Percentiles rank a stretch among this genome's conserved stretches.
Conservation (phyloP, 1,140 invertebrate species). For the Linepithema humile region DNA sequence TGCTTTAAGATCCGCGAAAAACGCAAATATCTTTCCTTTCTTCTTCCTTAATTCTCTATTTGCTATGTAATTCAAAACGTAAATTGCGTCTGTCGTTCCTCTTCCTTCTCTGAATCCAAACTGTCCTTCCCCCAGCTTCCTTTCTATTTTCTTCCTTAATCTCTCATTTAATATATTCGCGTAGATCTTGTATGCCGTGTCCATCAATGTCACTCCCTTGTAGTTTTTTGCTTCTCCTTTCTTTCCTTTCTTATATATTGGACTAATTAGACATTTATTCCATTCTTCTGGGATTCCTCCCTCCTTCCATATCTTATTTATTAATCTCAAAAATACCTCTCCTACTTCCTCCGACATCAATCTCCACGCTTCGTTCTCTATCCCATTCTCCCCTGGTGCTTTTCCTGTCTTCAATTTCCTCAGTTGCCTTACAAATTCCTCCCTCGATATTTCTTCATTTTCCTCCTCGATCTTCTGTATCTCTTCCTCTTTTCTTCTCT, state of each 20-base stretch:
- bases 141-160: neutral
- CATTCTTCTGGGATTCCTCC: neutral
- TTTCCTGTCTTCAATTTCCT: neutral
- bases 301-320: slow-evolving; percentile 31
- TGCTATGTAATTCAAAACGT: neutral
- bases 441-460: neutral
- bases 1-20: no score
- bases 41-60: neutral
- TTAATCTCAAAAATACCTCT: neutral
- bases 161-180: neutral
- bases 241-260: slow-evolving; percentile 39
- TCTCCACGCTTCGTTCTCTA: slow-evolving; percentile 18
- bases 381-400: neutral
- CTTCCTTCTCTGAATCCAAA: no score
- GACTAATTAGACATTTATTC: slow-evolving; percentile 24
- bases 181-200: neutral
- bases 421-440: neutral
- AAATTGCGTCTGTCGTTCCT: no score
- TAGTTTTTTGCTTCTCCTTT: neutral
- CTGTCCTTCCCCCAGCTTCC: neutral
- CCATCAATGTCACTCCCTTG: neutral
- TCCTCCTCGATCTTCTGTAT: neutral
- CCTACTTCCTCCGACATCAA: neutral
- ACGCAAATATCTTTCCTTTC: neutral
- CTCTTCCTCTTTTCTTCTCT: neutral